Evolutionary conservation across 2,113 vertebrate genomes (phyloP).

Genomic region (Glaucidium brasilianum): DNA sequence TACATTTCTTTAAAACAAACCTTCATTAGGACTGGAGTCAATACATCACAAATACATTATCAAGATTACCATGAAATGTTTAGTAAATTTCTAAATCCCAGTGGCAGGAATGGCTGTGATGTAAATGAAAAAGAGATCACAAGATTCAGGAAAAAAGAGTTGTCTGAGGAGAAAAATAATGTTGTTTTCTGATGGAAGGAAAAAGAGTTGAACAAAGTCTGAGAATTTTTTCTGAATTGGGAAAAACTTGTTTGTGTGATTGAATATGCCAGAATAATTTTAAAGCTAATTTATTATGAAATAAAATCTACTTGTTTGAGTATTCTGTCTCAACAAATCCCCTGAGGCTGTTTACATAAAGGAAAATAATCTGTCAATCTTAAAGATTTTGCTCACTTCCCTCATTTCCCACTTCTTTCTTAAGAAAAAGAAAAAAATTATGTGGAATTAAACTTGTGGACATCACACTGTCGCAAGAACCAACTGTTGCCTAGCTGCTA

Average conservation of each 20-base stretch:
- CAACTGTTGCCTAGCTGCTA: neutral
- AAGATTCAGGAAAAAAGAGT: neutral
- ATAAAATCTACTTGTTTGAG: neutral
- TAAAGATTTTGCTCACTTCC: conserved; percentile 19
- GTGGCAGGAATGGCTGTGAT: neutral
- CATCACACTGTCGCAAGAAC: neutral
- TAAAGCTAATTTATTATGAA: conserved; percentile 21
- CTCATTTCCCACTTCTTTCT: conserved; percentile 1
- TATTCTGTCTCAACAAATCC: neutral
- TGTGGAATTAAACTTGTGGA: neutral
- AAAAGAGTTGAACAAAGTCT: neutral
- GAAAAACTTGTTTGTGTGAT: neutral
- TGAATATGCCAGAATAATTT: conserved; percentile 4
- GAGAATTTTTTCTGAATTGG: neutral
- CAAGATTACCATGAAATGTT: conserved; percentile 5
- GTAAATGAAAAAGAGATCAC: neutral
- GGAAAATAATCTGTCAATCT: neutral
- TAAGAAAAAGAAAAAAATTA: neutral
- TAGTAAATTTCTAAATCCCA: conserved; percentile 3
- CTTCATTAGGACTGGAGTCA: conserved; percentile 6
- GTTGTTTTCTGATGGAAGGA: neutral
- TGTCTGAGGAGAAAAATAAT: neutral
- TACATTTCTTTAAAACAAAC: conserved; percentile 44
- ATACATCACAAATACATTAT: conserved; percentile 14
- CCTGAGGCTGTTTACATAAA: neutral